Base-by-base conservation (phyloP, 2,888 invertebrate species). In the Tupiocoris notatus region DNA sequence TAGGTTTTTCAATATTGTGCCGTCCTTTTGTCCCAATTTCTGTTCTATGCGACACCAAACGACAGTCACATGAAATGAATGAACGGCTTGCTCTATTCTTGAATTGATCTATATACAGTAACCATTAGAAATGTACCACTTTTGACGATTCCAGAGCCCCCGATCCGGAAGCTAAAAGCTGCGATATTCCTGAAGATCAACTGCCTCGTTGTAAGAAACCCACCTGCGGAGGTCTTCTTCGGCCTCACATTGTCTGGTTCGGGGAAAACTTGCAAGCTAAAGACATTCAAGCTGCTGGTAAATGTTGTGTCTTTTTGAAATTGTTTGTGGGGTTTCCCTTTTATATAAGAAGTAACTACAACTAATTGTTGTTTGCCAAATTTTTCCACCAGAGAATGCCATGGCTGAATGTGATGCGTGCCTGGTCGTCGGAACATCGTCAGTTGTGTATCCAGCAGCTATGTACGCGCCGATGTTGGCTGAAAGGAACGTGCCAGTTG, bases 191-290 rank as follows among this genome's bases (percentile, higher is more conserved):
- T n/a, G 84, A 86, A 16, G 86, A 88, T 77, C 86, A 89, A 54
- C 85, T 95, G 64, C 94, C 94, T 3, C 88, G 88, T 80, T 95
- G 94, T 83, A 86, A 85, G 79, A 87, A 87, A 76, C 64, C 82
- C 2, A 81, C 80, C 9, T 95, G 94, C 83, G 85, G 86, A 20
- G 90, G 90, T 0, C 84, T 95, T 58, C 83, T 93, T 12, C 85
- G 95, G 73, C 94, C 95, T 0, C 88, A 92, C 82, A 92, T 95
- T 79, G 91, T 95, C 7, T 95, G 95, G 95, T 95, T 95, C 85
- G 94, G 94, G 1, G 95, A 95, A 86, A 87, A 85, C 80, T 86
- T 95, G 73, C 88, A 93, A 79, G 81, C 85, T 0, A 83, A 85
- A 70, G 87, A 93, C 18, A 82, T 94, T 58, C 82, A 86, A 0